Evolutionary conservation across 2,888 invertebrate genomes (phyloP).

Genomic region (Machimus atricapillus): DNA sequence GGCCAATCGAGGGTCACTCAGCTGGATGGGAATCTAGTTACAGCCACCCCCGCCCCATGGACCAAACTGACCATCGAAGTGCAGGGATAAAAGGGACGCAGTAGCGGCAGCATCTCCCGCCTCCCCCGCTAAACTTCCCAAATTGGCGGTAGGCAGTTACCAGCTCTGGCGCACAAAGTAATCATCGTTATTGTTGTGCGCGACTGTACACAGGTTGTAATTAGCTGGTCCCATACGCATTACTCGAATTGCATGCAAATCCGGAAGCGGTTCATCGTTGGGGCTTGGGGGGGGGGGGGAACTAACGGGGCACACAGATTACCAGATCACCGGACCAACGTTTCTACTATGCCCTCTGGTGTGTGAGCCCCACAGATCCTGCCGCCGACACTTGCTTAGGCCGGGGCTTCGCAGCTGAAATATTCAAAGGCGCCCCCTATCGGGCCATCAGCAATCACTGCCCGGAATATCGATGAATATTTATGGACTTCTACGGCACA

Average conservation of each 20-base stretch:
- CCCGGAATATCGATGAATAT: slow-evolving; percentile 27
- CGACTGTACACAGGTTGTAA: slow-evolving; percentile 11
- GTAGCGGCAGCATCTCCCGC: neutral
- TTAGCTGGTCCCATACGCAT: slow-evolving; percentile 16
- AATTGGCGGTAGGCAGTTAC: slow-evolving; percentile 1
- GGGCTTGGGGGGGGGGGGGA: neutral
- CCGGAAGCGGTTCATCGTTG: neutral
- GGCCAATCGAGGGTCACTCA: neutral
- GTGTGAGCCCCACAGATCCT: neutral
- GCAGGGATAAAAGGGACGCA: neutral
- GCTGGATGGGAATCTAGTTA: neutral
- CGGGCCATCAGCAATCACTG: slow-evolving; percentile 24
- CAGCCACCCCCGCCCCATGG: neutral
- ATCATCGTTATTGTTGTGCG: slow-evolving; percentile 11
- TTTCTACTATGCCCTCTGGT: neutral
- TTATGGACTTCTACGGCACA: slow-evolving; percentile 12
- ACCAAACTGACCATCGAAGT: neutral
- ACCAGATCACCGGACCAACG: neutral
- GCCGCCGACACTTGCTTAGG: neutral
- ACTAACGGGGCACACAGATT: neutral
- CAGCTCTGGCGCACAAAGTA: neutral
- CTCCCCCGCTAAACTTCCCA: neutral
- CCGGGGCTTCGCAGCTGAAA: neutral
- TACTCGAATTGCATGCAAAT: slow-evolving; percentile 18
- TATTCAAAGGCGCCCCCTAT: slow-evolving; percentile 18